Evolutionary conservation across 2,113 vertebrate species (phyloP).

Genomic region (Mormyrus iriodes): DNA sequence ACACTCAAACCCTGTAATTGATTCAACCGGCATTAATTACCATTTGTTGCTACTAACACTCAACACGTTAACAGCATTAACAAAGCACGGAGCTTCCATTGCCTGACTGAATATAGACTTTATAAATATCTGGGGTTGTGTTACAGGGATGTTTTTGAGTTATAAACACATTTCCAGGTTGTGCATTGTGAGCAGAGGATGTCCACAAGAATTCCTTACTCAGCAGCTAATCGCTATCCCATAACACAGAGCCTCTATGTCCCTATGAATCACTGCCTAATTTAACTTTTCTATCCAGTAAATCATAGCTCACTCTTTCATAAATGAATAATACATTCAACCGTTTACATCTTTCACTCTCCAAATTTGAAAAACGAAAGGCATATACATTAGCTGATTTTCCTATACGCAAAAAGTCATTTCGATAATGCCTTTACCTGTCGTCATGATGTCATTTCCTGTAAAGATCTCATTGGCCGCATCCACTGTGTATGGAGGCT

Average conservation of each 20-base stretch:
- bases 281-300: background rate
- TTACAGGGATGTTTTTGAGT: conserved; percentile 4
- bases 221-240: background rate
- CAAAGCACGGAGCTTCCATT: background rate
- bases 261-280: background rate
- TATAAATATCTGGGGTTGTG: conserved; percentile 35
- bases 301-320: background rate
- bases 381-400: background rate
- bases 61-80: background rate
- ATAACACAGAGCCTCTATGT: background rate
- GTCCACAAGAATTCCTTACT: conserved; percentile 50
- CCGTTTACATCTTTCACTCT: background rate
- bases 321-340: background rate
- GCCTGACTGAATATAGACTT: conserved; percentile 30
- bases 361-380: background rate
- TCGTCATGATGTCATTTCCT: conserved; percentile 62
- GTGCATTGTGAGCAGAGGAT: conserved; percentile 50
- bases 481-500: conserved; percentile 56
- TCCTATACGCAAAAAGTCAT: background rate
- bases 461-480: conserved; percentile 55
- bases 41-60: background rate
- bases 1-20: background rate
- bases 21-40: background rate
- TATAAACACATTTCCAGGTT: conserved; percentile 36
- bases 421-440: conserved; percentile 47